Evolutionary conservation across 2,888 invertebrate species (phyloP).

Genomic region (Mactromeris polynyma): DNA sequence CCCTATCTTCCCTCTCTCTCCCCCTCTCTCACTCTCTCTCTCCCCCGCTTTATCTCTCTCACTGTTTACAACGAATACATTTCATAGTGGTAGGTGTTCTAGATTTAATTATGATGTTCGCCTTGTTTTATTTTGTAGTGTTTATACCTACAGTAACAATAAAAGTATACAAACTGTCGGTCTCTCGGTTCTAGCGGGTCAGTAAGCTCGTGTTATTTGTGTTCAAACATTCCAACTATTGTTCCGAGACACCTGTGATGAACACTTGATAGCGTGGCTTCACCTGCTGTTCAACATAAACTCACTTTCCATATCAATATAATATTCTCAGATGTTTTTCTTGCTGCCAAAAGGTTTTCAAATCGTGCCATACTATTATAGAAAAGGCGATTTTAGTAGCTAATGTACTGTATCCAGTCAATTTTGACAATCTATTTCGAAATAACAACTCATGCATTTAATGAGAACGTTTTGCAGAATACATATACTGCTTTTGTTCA

Average conservation of each 20-base stretch:
- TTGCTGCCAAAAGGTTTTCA: too few relatives aligned
- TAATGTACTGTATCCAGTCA: not conserved
- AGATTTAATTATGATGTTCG: not conserved
- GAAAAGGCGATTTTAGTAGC: too few relatives aligned
- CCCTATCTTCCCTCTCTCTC: too few relatives aligned
- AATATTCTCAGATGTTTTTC: too few relatives aligned
- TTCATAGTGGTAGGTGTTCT: not conserved
- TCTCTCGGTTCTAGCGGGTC: not conserved
- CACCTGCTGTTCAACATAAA: not conserved
- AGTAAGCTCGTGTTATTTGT: slow-evolving; percentile 18
- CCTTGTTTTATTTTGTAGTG: not conserved
- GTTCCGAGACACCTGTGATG: slow-evolving; percentile 14
- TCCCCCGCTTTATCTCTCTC: too few relatives aligned
- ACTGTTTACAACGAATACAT: not conserved
- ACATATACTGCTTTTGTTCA: too few relatives aligned
- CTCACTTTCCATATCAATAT: not conserved
- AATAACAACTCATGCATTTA: too few relatives aligned
- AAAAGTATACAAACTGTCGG: not conserved
- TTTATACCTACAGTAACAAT: slow-evolving; percentile 4
- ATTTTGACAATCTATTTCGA: not conserved
- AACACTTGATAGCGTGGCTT: not conserved
- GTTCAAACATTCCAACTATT: slow-evolving; percentile 25
- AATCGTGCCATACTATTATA: too few relatives aligned
- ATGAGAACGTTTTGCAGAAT: too few relatives aligned
- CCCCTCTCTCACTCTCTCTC: too few relatives aligned